Evolutionary conservation across 2,113 vertebrate genomes (phyloP), one percentile per base, ranked within the genome.

Genomic region (Setophaga kirtlandii): DNA sequence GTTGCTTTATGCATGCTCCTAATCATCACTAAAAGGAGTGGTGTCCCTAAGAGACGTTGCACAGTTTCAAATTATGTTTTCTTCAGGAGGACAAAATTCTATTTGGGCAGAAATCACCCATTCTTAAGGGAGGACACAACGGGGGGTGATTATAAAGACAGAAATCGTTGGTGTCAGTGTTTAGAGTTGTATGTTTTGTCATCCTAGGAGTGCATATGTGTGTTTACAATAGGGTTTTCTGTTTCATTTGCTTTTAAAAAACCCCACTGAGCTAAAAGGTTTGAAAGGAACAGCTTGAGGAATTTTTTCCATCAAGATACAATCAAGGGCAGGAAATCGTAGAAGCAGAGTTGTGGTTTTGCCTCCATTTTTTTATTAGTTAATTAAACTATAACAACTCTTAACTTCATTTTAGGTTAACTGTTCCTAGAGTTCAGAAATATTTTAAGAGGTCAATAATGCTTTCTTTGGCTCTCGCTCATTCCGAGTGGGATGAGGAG

Each of bases 281-380:
- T 77, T 89, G 78, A 93, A 93, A 79, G 44, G 53, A 96, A 83
- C 44, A 68, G 71, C 86, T 74, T 56, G 78, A 94, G 92, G 90
- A 86, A 60, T 89, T 94, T 96, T 92, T 86, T 90, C 87, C 88
- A 94, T 87, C 81, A 41, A 89, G 92, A 97, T 93, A 96, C 64
- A 78, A 87, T 69, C 96, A 94, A 92, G 85, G 76, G 95, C 77
- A 96, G 92, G 91, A 96, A 91, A 79, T 84, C 50, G 27, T 90
- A 71, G 83, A 79, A 85, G 88, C 82, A 71, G 89, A 93, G 85
- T 76, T 93, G 86, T 73, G 67, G 68, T 42, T 84, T 77, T 75
- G 69, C 91, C 87, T 93, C 55, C 67, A 50, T 87, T 80, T 81
- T 94, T 91, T 76, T 86, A 83, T 84, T 94, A 83, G 87, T 96